Evolutionary conservation across 1,140 invertebrate species (phyloP).

Genomic region (Drosophila nannoptera): DNA sequence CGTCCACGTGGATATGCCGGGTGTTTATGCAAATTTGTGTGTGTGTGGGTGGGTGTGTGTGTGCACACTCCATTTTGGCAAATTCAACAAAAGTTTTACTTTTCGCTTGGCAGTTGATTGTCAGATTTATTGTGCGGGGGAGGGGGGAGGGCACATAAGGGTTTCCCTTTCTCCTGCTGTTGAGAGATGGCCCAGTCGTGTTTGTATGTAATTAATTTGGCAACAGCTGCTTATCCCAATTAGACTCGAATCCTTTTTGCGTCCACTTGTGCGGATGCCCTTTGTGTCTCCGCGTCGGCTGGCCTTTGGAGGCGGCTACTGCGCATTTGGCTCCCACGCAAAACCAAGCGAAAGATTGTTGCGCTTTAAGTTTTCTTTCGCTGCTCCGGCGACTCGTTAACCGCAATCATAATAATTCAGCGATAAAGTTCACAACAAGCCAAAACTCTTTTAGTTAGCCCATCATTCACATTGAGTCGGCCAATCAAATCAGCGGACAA

Average conservation of each 20-base stretch:
- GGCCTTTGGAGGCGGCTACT: neutral
- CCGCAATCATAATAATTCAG: no score
- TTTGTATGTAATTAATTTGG: constrained; percentile 71
- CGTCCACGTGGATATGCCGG: constrained; percentile 38
- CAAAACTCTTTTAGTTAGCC: constrained; percentile 8
- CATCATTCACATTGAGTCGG: neutral
- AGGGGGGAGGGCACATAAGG: constrained; percentile 6
- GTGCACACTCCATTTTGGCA: constrained; percentile 15
- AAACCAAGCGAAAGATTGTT: no score
- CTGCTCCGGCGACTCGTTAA: no score
- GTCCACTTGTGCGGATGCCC: constrained; percentile 8
- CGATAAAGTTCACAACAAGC: neutral
- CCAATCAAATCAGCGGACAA: constrained; percentile 41
- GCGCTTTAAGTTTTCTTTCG: no score
- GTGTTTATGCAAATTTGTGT: constrained; percentile 58
- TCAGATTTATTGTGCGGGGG: constrained; percentile 48
- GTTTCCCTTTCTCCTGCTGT: constrained; percentile 23
- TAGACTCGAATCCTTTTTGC: constrained; percentile 54
- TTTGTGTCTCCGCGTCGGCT: constrained; percentile 5
- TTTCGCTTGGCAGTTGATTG: constrained; percentile 22
- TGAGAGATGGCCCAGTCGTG: constrained; percentile 19
- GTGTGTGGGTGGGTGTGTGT: constrained; percentile 8
- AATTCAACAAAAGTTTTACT: constrained; percentile 28
- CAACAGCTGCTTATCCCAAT: constrained; percentile 76
- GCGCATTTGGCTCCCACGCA: constrained; percentile 13